Evolutionary conservation across 1,140 invertebrate genomes (phyloP), one percentile per base, ranked within the genome.

Genomic region (Cardiocondyla obscurior): DNA sequence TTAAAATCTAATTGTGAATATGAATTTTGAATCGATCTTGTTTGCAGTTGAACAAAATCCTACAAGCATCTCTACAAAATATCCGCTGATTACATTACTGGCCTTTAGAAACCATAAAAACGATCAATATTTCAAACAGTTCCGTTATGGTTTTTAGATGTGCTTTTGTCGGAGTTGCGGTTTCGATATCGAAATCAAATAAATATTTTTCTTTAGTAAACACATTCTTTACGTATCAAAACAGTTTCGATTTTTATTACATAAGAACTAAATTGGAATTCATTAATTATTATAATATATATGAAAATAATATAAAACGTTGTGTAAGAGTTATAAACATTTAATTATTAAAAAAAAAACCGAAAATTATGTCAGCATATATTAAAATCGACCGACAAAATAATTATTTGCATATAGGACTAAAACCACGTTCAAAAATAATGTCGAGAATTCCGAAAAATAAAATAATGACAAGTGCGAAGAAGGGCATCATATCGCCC

Each of bases 401-500:
- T 67, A 30, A 67, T 67, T 30, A 14, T 4, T 2, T 6, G 12
- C 1, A 12, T 25, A 1, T 12, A 10, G n/a, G 2, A 39, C 16
- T 51, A 64, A 19, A 12, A 39, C 22, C 51, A 33, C 7, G 8
- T 5, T 3, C 3, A n/a, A 46, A 44, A 58, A 36, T 76, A 36
- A 1, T 62, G n/a, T 64, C 19, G 8, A 14, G 16, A 73, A 6
- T 14, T n/a, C 7, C 2, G 28, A 64, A 76, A 67, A 76, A 33
- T 64, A 64, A 76, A 77, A 65, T 67, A 77, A 77, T 33, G 55
- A 62, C 39, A 42, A 55, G 10, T 62, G n/a, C n/a, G n/a, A n/a
- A n/a, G 62, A 39, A 14, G 74, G 7, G n/a, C 74, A n/a, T 69
- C 62, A n/a, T 77, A 77, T 77, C 74, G 53, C n/a, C 33, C 62